Base-by-base conservation (phyloP, 2,113 vertebrate species). In the Oryzias celebensis region DNA sequence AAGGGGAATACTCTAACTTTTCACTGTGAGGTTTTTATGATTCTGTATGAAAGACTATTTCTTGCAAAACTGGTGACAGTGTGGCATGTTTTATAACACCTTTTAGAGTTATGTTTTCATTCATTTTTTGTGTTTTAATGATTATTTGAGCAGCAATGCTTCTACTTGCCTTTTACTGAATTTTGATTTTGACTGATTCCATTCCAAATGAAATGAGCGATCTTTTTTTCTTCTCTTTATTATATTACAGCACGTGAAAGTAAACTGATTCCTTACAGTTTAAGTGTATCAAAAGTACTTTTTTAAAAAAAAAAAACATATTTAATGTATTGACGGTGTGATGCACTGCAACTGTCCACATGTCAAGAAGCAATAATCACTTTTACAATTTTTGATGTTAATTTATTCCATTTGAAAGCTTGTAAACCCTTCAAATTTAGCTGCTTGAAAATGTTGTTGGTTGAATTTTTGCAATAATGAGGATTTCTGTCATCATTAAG, bases 21-120 rank as follows among this genome's bases (percentile, higher is more conserved):
- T 90, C 90, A 92, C 90, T 92, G 90, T 92, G 90, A 91, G 84
- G 73, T 88, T 89, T 91, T 84, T 89, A 84, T 62, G 76, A 91
- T 81, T 80, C 74, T 83, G 73, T 81, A 89, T 68, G 75, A 89
- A 62, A 79, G 79, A 82, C 68, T 73, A 12, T 91, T 89, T 87
- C 81, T 88, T 90, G 90, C 89, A 88, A 89, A 89, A 91, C 82
- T 70, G 73, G 79, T 85, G 80, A 78, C 83, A 88, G 74, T 69
- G 46, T 84, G 81, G 79, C 87, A 86, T 83, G 80, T 87, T 87
- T 88, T 85, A 75, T 81, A 84, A 86, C 80, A 69, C 80, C 78
- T 68, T 74, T 84, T 54, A 2, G 63, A 85, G 59, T 77, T 77
- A 49, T 79, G 72, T 81, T 62, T 85, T 68, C 73, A 82, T 85